Percentiles rank a stretch among this genome's conserved stretches.
phyloP scores from a whole-genome alignment of 2,797 vertebrate genomes.

The Sphenodon punctatus region DNA sequence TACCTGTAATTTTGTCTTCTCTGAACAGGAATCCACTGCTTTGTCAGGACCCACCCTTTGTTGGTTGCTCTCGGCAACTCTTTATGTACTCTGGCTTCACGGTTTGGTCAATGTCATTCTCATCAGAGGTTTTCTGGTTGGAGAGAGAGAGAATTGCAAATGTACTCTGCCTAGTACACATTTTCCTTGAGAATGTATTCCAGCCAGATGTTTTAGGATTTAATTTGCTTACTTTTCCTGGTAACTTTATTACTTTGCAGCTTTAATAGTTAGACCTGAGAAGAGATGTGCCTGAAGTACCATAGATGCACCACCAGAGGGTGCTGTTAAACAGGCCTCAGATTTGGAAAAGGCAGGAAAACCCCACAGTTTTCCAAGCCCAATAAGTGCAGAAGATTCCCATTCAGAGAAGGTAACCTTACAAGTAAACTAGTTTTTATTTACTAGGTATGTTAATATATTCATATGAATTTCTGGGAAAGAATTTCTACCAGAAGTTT shows the following conservation, averaged over 20 bases:
- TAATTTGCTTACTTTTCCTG: constrained; percentile 54
- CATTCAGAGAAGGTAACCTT: constrained; percentile 69
- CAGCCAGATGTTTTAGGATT: constrained; percentile 59
- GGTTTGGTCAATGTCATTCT: constrained; percentile 68
- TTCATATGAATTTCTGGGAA: background rate
- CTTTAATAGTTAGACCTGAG: constrained; percentile 49
- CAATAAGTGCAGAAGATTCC: constrained; percentile 47
- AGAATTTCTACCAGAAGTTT: background rate
- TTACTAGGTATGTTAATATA: background rate
- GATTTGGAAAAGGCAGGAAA: constrained; percentile 17
- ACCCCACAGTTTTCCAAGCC: constrained; percentile 43
- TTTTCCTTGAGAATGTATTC: constrained; percentile 51
- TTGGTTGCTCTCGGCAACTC: constrained; percentile 72
- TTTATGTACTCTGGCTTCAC: constrained; percentile 70
- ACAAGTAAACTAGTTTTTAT: constrained; percentile 18
- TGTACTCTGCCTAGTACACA: constrained; percentile 72
- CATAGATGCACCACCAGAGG: constrained; percentile 29
- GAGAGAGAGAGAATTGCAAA: constrained; percentile 75
- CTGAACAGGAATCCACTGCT: constrained; percentile 71
- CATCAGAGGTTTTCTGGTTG: constrained; percentile 73
- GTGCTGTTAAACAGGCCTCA: constrained; percentile 14
- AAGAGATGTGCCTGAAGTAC: constrained; percentile 34
- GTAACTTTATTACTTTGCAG: constrained; percentile 52
- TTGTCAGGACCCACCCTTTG: constrained; percentile 69
- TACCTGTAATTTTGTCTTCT: constrained; percentile 73